These are phyloP conservation scores for Cheilosia variabilis DNA, from an alignment of 2,888 invertebrate species.

Conservation along the genomic window DNA sequence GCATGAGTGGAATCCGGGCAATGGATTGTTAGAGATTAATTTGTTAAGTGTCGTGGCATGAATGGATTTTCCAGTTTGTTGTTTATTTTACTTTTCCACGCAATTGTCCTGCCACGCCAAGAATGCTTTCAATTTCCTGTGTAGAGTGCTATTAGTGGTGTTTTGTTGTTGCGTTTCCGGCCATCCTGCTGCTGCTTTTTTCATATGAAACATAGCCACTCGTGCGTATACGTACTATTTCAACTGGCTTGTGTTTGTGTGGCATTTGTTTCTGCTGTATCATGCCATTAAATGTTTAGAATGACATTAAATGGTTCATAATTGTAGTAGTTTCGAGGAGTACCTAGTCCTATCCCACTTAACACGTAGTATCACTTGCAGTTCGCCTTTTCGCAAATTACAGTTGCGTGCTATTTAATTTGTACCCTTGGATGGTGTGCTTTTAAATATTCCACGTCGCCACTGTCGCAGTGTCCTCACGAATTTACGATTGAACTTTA, in stretches of 20 bases:
- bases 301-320: slow-evolving; percentile 65
- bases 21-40: slow-evolving; percentile 72
- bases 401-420: slow-evolving; percentile 49
- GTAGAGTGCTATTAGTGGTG: slow-evolving; percentile 7
- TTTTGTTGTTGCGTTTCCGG: slow-evolving; percentile 12
- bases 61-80: slow-evolving; percentile 31
- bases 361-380: slow-evolving; percentile 38
- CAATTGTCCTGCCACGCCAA: slow-evolving; percentile 21
- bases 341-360: slow-evolving; percentile 26
- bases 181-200: not conserved
- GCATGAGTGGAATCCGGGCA: slow-evolving; percentile 61
- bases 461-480: not conserved
- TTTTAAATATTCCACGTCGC: slow-evolving; percentile 33
- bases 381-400: slow-evolving; percentile 15
- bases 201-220: slow-evolving; percentile 23
- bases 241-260: not conserved
- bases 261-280: not conserved
- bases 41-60: slow-evolving; percentile 66
- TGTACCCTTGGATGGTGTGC: slow-evolving; percentile 10
- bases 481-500: slow-evolving; percentile 29
- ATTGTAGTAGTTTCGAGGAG: slow-evolving; percentile 46
- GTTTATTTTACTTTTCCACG: slow-evolving; percentile 37
- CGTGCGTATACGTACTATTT: slow-evolving; percentile 62
- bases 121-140: slow-evolving; percentile 22
- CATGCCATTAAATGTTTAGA: slow-evolving; percentile 54